Evolutionary conservation across 2,888 invertebrate genomes (phyloP), one percentile per base, ranked within the genome.

Genomic region (Emesis russula): DNA sequence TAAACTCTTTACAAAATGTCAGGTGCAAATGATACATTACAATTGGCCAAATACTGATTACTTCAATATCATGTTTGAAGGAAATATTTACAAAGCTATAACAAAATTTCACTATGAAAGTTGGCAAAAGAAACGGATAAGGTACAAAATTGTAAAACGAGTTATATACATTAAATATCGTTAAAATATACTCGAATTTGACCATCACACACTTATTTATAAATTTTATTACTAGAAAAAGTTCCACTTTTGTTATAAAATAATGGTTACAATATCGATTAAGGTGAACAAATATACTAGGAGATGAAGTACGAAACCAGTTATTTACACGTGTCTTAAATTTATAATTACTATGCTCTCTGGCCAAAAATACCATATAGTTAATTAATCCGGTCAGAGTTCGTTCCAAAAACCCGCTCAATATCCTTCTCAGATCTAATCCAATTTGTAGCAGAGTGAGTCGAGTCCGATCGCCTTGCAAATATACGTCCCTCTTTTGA

Each of bases 401-500:
- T 68, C 5, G 25, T 25, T 11, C 25, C 25, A 63, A 63, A 63
- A 63, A 25, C 25, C 63, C 11, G 63, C 4, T 63, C 63, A 2
- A 63, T 63, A 9, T 63, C 63, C 25, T 63, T 63, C 2, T 63
- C 25, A 18, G 25, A 9, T 63, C 63, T 70, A 33, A 70, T 70
- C 70, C 70, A 36, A 36, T 36, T 70, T 5, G 36, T 70, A 7
- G 15, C n/a, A 36, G 70, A 0, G 15, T 15, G n/a, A 7, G 33
- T 1, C 3, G 36, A 33, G n/a, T 36, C n/a, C 3, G 36, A 70
- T 36, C n/a, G 4, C n/a, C 15, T 70, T 15, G 36, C 36, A n/a
- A 36, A 36, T 33, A n/a, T 70, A 15, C 68, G 68, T 15, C n/a
- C 68, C n/a, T 70, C 68, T 36, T 70, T 70, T 70, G 68, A 70